These are phyloP conservation scores for Tor tambroides DNA, from an alignment of 2,113 vertebrate species.

Conservation along the genomic window DNA sequence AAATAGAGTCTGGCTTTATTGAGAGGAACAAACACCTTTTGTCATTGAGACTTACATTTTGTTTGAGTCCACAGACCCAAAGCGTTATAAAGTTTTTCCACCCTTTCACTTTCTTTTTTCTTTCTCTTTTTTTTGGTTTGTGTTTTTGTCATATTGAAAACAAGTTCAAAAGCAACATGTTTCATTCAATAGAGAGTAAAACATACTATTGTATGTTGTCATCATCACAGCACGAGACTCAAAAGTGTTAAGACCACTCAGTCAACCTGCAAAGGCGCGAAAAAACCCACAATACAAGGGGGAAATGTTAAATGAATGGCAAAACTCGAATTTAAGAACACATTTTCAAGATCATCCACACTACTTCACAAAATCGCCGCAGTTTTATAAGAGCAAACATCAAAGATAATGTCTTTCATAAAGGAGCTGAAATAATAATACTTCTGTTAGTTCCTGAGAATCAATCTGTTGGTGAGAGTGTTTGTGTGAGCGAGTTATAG, in stretches of 20 bases:
- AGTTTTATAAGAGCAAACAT: constrained; percentile 63
- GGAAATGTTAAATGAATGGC: constrained; percentile 3
- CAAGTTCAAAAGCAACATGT: constrained; percentile 73
- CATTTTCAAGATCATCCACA: constrained; percentile 61
- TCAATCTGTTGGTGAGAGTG: constrained; percentile 53
- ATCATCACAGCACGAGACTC: constrained; percentile 68
- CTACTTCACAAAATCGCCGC: constrained; percentile 65
- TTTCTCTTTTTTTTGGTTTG: constrained; percentile 65
- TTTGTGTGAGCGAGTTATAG: constrained; percentile 48
- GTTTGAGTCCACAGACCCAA: constrained; percentile 82
- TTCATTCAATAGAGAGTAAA: constrained; percentile 73
- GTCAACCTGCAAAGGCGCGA: constrained; percentile 64
- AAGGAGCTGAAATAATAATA: constrained; percentile 57
- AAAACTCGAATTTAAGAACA: constrained; percentile 58
- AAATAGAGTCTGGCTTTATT: constrained; percentile 77
- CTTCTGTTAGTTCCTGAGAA: constrained; percentile 74
- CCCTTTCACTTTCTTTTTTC: constrained; percentile 64
- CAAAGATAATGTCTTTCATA: constrained; percentile 60
- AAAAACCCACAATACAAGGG: constrained; percentile 53
- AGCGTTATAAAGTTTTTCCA: constrained; percentile 67
- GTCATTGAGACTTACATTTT: constrained; percentile 87
- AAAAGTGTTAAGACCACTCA: constrained; percentile 58
- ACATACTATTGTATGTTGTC: constrained; percentile 66
- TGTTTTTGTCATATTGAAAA: constrained; percentile 58
- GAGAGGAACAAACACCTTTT: constrained; percentile 78